Percentiles rank a stretch among this genome's conserved stretches.
These are phyloP conservation scores for Spheniscus humboldti DNA, from an alignment of 2,797 vertebrate genomes.

Conservation along the genomic window DNA sequence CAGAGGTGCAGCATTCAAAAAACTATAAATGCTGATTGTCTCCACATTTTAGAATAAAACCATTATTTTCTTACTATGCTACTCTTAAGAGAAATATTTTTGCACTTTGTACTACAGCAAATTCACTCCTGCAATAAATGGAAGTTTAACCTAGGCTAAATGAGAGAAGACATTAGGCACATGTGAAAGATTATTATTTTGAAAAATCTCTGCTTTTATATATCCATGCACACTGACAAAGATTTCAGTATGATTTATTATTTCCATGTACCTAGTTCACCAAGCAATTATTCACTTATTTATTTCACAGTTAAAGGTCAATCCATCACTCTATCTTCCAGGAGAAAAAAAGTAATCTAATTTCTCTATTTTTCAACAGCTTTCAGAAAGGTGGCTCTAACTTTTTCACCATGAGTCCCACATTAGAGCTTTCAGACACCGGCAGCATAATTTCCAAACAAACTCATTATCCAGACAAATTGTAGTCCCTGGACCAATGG, in stretches of 20 bases:
- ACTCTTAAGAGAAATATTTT: not conserved
- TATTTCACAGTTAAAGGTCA: constrained; percentile 19
- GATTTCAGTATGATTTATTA: not conserved
- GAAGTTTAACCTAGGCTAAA: not conserved
- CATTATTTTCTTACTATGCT: not conserved
- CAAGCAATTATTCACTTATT: constrained; percentile 16
- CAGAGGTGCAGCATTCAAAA: not conserved
- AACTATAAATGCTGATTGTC: not conserved
- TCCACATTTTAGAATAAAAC: not conserved
- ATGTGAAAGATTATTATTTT: not conserved
- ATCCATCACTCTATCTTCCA: not conserved
- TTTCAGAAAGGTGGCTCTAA: not conserved
- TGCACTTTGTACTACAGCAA: not conserved
- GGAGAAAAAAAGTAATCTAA: not conserved
- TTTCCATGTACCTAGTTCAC: not conserved
- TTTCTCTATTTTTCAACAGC: not conserved
- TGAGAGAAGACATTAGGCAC: not conserved
- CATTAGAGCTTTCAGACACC: not conserved
- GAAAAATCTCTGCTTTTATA: not conserved
- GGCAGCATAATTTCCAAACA: not conserved
- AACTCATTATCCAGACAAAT: not conserved
- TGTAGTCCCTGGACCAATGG: not conserved
- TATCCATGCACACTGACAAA: not conserved
- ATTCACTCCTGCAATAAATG: not conserved
- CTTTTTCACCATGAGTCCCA: not conserved